Base-by-base conservation (phyloP, 2,113 vertebrate species). In the Saguinus midas region DNA sequence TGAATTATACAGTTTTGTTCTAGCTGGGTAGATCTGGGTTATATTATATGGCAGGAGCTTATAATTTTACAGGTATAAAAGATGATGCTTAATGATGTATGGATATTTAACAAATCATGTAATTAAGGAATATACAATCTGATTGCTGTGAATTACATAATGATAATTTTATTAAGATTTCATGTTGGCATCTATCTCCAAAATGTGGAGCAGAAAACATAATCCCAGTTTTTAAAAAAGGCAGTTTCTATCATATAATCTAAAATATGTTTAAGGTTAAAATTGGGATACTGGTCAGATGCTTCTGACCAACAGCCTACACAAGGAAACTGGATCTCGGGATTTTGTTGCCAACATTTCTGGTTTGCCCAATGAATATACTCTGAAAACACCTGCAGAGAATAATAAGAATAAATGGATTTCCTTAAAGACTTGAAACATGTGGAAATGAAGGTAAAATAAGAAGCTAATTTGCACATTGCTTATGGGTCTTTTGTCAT, bases 181-280 rank as follows among this genome's bases (percentile, higher is more conserved):
- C 14, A 94, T 90, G 48, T 90, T 88, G 92, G 50, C 23, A 92
- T 85, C 12, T 57, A 82, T 66, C 11, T 27, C 8, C 83, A 80
- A 96, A 94, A 70, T 82, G 37, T 50, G 37, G 29, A 82, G 16
- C 21, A 75, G 58, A 70, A 83, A 87, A 78, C 0, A 29, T 35
- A 76, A 90, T 55, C 5, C 3, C 0, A 45, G 43, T 73, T 91
- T 90, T 61, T 16, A 11, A 20, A 72, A 87, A 92, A 78, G 50
- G 37, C 12, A 50, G 78, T 9, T 85, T 79, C 50, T 79, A 72
- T 82, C 40, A 87, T 64, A 21, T 79, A 85, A 90, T 91, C 25
- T 90, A 84, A 92, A 91, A 86, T 85, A 75, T 55, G 16, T 55
- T 90, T 83, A 96, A 50, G 64, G 90, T 66, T 8, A 91, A 96